A percentile compares a stretch with the other conserved stretches of the same genome.
phyloP scores from a whole-genome alignment of 2,113 vertebrate species.

The Xyliphius kryptos region DNA sequence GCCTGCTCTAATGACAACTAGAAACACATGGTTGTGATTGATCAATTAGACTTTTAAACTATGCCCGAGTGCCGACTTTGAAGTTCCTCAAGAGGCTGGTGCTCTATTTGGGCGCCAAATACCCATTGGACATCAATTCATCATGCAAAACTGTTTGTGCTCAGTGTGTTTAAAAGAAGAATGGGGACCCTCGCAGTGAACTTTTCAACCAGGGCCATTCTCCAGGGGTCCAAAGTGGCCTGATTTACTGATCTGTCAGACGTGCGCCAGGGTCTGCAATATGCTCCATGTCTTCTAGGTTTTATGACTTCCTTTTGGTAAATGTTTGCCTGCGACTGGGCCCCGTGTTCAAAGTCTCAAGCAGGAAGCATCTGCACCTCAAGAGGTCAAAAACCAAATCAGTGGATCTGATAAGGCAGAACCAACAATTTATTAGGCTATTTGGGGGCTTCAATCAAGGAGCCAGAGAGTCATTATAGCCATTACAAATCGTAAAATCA shows the following conservation, averaged over 20 bases:
- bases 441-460: constrained; percentile 25
- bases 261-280: constrained; percentile 9
- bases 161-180: constrained; percentile 27
- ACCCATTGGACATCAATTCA: constrained; percentile 35
- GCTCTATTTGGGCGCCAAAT: constrained; percentile 18
- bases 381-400: constrained; percentile 40
- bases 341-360: constrained; percentile 21
- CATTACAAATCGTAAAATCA: constrained; percentile 24
- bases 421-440: constrained; percentile 33
- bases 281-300: constrained; percentile 34
- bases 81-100: constrained; percentile 22
- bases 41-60: constrained; percentile 37
- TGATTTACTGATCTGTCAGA: constrained; percentile 44
- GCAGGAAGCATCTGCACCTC: constrained; percentile 38
- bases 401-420: constrained; percentile 38
- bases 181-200: constrained; percentile 31
- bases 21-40: constrained; percentile 34
- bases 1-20: constrained; percentile 11
- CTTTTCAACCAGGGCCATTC: constrained; percentile 28
- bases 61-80: constrained; percentile 22
- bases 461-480: constrained; percentile 33
- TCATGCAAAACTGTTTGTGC: constrained; percentile 33
- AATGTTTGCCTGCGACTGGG: constrained; percentile 41
- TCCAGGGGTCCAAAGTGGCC: constrained; percentile 26
- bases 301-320: constrained; percentile 42